These are phyloP conservation scores for Piaya cayana DNA, from an alignment of 2,113 vertebrate species.

Conservation along the genomic window DNA sequence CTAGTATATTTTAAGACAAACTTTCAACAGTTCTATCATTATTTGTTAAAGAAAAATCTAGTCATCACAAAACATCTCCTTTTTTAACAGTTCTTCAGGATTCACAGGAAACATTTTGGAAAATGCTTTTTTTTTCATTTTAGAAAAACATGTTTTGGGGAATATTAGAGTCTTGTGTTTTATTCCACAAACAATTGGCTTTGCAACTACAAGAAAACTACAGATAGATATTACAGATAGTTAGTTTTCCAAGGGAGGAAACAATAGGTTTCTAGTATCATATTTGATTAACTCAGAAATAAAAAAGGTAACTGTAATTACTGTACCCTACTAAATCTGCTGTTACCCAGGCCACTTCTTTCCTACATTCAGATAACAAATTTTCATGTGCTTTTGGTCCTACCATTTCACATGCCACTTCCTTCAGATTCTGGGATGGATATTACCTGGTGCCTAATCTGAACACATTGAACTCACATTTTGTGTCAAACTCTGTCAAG, in stretches of 20 bases:
- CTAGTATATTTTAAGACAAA: not conserved
- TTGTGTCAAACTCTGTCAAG: not conserved
- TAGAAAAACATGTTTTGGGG: not conserved
- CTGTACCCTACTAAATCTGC: not conserved
- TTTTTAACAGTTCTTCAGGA: not conserved
- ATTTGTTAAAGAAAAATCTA: not conserved
- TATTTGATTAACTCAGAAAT: not conserved
- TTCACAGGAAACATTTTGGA: not conserved
- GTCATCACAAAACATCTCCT: not conserved
- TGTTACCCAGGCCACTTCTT: not conserved
- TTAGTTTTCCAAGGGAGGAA: not conserved
- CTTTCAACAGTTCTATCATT: not conserved
- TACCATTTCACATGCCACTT: not conserved
- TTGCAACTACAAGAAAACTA: not conserved
- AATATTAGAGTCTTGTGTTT: not conserved
- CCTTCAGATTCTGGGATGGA: not conserved
- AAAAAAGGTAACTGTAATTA: not conserved
- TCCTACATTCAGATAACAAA: not conserved
- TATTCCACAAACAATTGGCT: not conserved
- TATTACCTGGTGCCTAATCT: not conserved
- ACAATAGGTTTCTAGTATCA: not conserved
- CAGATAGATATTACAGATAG: not conserved
- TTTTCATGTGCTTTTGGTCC: not conserved
- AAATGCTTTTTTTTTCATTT: not conserved
- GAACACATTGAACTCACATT: not conserved